Evolutionary conservation across 2,113 vertebrate genomes (phyloP).

Genomic region (Neodon shergylaensis): DNA sequence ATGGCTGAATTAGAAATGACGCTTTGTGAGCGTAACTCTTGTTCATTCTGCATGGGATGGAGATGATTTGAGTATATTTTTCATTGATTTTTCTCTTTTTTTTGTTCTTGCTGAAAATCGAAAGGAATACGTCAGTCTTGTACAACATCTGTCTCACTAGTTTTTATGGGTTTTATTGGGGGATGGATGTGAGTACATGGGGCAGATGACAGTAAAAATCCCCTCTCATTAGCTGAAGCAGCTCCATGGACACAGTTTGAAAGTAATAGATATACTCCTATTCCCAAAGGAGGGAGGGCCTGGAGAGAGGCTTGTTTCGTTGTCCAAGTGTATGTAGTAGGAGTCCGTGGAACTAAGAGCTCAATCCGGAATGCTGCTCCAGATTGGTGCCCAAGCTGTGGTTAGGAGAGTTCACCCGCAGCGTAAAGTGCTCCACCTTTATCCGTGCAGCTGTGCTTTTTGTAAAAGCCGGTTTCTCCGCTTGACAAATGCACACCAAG

Average conservation of each 20-base stretch:
- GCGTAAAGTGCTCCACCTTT: not conserved
- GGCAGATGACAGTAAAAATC: not conserved
- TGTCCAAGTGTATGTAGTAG: not conserved
- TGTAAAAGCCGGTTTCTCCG: not conserved
- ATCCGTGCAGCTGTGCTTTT: not conserved
- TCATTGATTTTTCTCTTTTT: not conserved
- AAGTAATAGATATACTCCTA: not conserved
- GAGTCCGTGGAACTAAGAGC: not conserved
- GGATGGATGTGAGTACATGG: not conserved
- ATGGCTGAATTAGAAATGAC: conserved; percentile 26
- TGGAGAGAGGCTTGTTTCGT: not conserved
- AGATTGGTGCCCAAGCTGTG: not conserved
- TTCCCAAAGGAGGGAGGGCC: not conserved
- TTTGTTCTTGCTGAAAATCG: conserved; percentile 16
- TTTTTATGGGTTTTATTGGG: not conserved
- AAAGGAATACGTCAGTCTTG: not conserved
- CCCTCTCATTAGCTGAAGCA: not conserved
- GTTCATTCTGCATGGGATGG: not conserved
- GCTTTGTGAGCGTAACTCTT: not conserved
- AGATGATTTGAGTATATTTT: conserved; percentile 19
- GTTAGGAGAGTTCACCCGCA: not conserved
- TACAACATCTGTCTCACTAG: not conserved
- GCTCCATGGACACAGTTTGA: not conserved
- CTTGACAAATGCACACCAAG: not conserved
- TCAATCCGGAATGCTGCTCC: not conserved